Evolutionary conservation across 2,113 vertebrate genomes (phyloP).

Genomic region (Apodemus speciosus): DNA sequence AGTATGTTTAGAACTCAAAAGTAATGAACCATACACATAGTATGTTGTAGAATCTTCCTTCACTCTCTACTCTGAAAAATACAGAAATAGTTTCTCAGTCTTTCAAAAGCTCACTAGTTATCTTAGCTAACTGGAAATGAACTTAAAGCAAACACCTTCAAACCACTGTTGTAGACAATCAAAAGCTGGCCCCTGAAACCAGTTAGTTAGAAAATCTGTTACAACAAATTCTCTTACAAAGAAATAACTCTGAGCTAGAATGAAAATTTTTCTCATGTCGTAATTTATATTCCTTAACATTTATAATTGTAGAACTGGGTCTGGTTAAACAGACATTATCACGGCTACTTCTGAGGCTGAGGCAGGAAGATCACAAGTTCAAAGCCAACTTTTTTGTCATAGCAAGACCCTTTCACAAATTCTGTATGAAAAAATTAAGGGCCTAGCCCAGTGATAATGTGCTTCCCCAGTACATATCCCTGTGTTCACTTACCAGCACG

Average conservation of each 20-base stretch:
- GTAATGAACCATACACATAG: neutral
- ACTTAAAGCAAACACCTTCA: constrained; percentile 30
- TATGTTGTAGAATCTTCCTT: neutral
- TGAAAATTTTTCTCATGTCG: neutral
- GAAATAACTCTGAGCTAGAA: neutral
- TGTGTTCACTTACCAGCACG: neutral
- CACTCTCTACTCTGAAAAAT: neutral
- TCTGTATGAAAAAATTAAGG: neutral
- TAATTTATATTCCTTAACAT: constrained; percentile 37
- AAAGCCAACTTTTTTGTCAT: neutral
- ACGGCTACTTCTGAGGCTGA: neutral
- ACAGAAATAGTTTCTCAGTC: neutral
- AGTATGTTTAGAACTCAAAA: neutral
- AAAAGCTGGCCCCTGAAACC: constrained; percentile 22
- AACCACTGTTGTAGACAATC: neutral
- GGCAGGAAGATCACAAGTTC: neutral
- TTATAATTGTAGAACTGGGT: neutral
- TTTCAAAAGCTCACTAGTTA: constrained; percentile 23
- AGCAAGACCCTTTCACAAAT: neutral
- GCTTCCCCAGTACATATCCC: neutral
- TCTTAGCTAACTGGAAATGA: neutral
- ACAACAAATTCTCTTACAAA: neutral
- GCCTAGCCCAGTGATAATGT: neutral
- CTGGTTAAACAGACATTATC: neutral
- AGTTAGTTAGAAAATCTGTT: neutral